Conservation (phyloP, 2,113 vertebrate species). For the Dunckerocampus dactyliophorus region DNA sequence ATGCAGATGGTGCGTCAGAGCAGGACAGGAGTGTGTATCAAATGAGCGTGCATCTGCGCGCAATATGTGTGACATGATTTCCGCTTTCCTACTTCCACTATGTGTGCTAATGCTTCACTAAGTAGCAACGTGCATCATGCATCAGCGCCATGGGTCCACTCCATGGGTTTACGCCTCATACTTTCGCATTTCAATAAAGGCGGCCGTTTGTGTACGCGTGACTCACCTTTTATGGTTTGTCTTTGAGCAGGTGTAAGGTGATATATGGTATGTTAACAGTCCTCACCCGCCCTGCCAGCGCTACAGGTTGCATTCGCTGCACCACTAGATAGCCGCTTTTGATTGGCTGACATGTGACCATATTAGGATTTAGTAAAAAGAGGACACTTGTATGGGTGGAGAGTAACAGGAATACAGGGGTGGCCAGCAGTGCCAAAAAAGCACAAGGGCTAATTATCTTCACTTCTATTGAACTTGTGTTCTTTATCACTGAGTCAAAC, state of each 20-base stretch:
- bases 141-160: background rate
- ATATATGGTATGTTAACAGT: background rate
- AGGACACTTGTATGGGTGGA: background rate
- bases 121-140: background rate
- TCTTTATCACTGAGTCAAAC: no score
- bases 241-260: background rate
- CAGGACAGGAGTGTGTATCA: slow-evolving; percentile 40
- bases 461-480: no score
- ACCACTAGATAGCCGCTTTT: background rate
- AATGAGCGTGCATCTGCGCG: background rate
- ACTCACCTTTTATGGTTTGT: background rate
- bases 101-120: background rate
- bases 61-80: no score
- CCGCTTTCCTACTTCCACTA: background rate
- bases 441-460: no score
- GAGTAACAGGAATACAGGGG: background rate
- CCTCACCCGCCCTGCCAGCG: background rate
- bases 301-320: background rate
- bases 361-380: background rate
- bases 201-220: background rate
- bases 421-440: no score
- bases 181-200: background rate
- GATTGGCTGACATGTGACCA: background rate
- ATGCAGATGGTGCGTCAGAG: slow-evolving; percentile 50
- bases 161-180: background rate